phyloP scores from a whole-genome alignment of 2,797 vertebrate genomes.

The Anolis apletophallus region DNA sequence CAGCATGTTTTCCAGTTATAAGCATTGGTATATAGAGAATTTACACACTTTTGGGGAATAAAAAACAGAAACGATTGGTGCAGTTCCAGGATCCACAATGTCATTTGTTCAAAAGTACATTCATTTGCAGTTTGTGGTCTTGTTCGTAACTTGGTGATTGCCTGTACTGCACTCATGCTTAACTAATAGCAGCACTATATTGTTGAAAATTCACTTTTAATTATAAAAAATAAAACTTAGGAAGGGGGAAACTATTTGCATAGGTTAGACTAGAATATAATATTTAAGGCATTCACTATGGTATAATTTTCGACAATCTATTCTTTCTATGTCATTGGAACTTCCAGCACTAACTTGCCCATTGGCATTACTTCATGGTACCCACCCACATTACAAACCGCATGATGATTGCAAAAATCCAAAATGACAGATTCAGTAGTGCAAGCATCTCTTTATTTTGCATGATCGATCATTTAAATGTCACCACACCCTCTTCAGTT shows the following conservation, averaged over 20 bases:
- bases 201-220: background rate
- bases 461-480: background rate
- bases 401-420: background rate
- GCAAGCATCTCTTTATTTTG: no score
- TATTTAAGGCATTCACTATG: background rate
- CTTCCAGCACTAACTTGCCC: background rate
- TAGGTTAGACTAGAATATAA: background rate
- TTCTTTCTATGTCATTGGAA: background rate
- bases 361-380: background rate
- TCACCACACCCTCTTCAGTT: background rate
- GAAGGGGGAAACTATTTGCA: background rate
- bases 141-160: background rate
- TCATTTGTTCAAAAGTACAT: no score
- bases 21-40: no score
- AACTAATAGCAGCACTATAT: slow-evolving; percentile 22
- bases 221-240: background rate
- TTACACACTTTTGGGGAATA: no score
- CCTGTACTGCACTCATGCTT: background rate
- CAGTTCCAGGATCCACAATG: no score
- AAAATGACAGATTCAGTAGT: background rate
- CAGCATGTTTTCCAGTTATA: background rate
- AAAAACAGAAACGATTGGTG: no score
- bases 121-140: no score
- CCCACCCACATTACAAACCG: background rate
- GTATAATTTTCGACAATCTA: background rate